phyloP scores from a whole-genome alignment of 2,113 vertebrate genomes.

The Neogale vison region DNA sequence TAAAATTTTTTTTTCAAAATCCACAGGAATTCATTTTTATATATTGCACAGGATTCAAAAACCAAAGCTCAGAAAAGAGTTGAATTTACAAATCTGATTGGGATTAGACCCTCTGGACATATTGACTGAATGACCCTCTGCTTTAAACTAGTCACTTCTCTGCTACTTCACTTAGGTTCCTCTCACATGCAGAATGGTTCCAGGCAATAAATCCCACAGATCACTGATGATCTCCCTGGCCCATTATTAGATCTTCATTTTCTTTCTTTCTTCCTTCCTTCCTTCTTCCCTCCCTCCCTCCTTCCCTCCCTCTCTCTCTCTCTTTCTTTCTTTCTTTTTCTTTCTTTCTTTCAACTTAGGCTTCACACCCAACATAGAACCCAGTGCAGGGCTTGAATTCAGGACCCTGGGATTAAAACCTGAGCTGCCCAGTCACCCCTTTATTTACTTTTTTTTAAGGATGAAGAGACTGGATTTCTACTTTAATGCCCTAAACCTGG shows the following conservation, averaged over 20 bases:
- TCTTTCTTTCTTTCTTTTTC: no score
- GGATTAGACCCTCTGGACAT: accelerated
- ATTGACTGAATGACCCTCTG: neutral
- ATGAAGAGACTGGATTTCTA: neutral
- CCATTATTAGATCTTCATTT: neutral
- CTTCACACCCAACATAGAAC: neutral
- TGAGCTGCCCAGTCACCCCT: neutral
- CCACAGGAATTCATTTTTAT: neutral
- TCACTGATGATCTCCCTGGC: neutral
- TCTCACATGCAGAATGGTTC: neutral
- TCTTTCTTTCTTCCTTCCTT: neutral
- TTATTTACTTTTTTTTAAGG: neutral
- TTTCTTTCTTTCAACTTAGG: neutral
- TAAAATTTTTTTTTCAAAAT: neutral
- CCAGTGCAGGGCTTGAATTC: neutral
- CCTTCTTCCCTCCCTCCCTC: neutral
- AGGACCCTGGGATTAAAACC: neutral
- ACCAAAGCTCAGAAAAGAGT: neutral
- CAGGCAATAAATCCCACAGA: neutral
- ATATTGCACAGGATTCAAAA: neutral
- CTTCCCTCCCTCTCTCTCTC: neutral
- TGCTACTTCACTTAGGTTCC: neutral
- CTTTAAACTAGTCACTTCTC: neutral
- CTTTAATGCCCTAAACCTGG: neutral
- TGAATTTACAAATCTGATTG: neutral